Evolutionary conservation across 1,140 invertebrate genomes (phyloP), one percentile per base, ranked within the genome.

Genomic region (Drosophila takahashii): DNA sequence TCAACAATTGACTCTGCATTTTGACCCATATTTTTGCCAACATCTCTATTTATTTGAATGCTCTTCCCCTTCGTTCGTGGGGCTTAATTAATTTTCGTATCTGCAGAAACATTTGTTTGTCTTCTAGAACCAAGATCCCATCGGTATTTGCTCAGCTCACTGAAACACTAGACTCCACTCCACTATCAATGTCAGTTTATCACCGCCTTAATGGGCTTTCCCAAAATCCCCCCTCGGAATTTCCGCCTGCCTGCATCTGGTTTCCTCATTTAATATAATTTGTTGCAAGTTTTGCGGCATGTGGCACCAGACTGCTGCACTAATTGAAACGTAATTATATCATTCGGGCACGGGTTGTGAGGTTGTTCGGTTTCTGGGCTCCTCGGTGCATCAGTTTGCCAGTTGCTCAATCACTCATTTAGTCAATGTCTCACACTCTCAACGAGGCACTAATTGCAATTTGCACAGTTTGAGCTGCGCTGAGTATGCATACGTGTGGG

Each of bases 261-360:
- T 54, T 74, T 61, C 56, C 48, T 73, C 54, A 73, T 59, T 73
- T 74, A 74, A 74, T 74, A 54, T 73, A 74, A 73, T 74, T 74
- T 74, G 71, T 62, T 59, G 66, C 69, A 74, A 74, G 71, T 74
- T 74, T 48, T 74, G 71, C 39, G 67, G 56, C 67, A 62, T 61
- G 67, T 37, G 69, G 37, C 66, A 42, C 50, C 73, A 36, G 76
- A 59, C 42, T 71, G 65, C 59, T 77, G 65, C 74, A 77, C 66
- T 78, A 78, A 78, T 78, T 78, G 76, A 78, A 77, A 77, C 74
- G 76, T 78, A 78, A 78, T 78, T 78, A 78, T 78, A 77, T 77
- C 76, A 77, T 78, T 77, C 58, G 75, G 73, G 73, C 57, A 77
- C 64, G 64, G 60, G 54, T 51, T 44, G 16, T 22, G 22, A n/a